These are phyloP conservation scores for Dolichallabes microphthalmus DNA, from an alignment of 2,113 vertebrate genomes.

Conservation along the genomic window DNA sequence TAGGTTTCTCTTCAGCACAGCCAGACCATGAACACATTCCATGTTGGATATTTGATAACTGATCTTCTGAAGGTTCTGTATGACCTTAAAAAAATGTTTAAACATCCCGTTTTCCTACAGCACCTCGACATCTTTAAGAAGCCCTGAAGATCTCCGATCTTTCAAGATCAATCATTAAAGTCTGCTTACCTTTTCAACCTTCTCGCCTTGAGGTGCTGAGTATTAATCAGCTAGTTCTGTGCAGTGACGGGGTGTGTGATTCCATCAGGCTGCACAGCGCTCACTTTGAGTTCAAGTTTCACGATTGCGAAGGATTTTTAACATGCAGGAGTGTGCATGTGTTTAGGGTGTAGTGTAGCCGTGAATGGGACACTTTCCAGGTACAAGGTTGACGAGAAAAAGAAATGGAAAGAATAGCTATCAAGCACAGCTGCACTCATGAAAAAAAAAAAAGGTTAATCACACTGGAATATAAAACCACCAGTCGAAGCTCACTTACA, in stretches of 20 bases:
- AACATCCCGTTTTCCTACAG: constrained; percentile 2
- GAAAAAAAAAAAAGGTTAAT: constrained; percentile 14
- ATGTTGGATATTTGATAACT: constrained; percentile 41
- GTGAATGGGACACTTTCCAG: constrained; percentile 24
- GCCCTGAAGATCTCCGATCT: background rate
- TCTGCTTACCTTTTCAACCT: constrained; percentile 25
- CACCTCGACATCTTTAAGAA: constrained; percentile 6
- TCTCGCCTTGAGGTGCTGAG: constrained; percentile 6
- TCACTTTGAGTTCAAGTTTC: constrained; percentile 35
- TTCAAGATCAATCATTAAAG: background rate
- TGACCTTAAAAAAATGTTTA: background rate
- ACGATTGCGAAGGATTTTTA: constrained; percentile 11
- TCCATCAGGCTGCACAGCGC: constrained; percentile 15
- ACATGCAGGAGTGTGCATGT: constrained; percentile 5
- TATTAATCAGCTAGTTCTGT: background rate
- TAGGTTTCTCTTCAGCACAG: background rate
- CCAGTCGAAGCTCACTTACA: constrained; percentile 21
- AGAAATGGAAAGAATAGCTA: background rate
- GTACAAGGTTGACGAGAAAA: constrained; percentile 24
- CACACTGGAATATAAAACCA: constrained; percentile 15
- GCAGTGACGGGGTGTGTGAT: constrained; percentile 19
- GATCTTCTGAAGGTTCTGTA: constrained; percentile 2
- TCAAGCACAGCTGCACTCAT: constrained; percentile 3
- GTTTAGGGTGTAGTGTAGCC: background rate
- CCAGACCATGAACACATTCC: background rate